These are phyloP conservation scores for Lucilia sericata DNA, from an alignment of 1,140 invertebrate genomes.

Conservation along the genomic window DNA sequence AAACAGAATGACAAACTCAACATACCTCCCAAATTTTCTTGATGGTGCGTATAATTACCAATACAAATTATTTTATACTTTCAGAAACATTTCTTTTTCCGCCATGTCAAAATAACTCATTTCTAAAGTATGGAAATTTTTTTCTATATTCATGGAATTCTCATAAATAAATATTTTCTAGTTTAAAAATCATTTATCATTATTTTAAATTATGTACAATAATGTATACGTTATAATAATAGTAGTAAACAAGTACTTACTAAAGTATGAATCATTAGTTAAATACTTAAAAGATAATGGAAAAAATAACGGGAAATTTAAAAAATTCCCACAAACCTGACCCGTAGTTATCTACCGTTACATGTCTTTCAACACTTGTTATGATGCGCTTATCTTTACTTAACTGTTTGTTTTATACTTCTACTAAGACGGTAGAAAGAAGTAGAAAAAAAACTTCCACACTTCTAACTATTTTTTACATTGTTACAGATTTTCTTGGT, in stretches of 20 bases:
- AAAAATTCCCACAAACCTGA: background rate
- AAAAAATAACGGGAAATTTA: background rate
- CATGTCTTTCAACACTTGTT: background rate
- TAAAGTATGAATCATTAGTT: slow-evolving; percentile 2
- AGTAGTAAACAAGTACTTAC: background rate
- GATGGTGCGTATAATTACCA: no score
- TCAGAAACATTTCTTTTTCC: background rate
- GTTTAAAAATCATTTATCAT: slow-evolving; percentile 7
- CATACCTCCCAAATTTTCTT: no score
- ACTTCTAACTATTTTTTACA: background rate
- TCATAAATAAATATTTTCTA: no score
- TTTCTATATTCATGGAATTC: background rate
- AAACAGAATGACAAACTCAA: no score
- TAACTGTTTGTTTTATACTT: no score
- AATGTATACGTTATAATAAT: background rate
- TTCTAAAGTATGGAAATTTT: background rate
- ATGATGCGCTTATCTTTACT: slow-evolving; percentile 17
- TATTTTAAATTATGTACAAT: background rate
- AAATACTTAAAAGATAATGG: slow-evolving; percentile 16
- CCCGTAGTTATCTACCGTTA: slow-evolving; percentile 3
- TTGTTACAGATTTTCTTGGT: background rate
- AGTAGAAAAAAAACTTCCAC: background rate
- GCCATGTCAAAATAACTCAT: background rate
- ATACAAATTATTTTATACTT: no score
- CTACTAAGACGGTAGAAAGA: no score